These are phyloP conservation scores for Ciconia stormi DNA, from an alignment of 2,113 vertebrate species.

Conservation along the genomic window DNA sequence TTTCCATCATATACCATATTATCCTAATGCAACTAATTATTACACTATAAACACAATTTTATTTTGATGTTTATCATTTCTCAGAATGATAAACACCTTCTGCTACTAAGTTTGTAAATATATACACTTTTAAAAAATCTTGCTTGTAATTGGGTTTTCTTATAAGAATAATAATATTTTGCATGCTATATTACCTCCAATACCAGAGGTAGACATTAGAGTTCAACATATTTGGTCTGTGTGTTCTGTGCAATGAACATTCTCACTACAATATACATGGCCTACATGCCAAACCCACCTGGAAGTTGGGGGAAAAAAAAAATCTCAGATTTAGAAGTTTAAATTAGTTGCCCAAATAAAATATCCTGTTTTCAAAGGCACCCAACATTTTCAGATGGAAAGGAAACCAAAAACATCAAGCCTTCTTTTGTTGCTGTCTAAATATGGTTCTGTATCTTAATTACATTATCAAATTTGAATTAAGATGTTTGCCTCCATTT, in stretches of 20 bases:
- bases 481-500: not conserved
- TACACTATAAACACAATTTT: not conserved
- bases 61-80: not conserved
- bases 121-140: fast-evolving
- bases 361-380: not conserved
- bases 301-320: not conserved
- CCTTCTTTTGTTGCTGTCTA: not conserved
- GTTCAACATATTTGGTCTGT: not conserved
- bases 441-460: not conserved
- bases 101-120: not conserved
- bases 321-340: not conserved
- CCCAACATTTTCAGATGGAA: not conserved
- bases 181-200: not conserved
- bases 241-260: not conserved
- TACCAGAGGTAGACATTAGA: not conserved
- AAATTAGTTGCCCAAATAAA: not conserved
- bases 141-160: not conserved
- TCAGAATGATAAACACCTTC: not conserved
- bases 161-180: not conserved
- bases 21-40: not conserved
- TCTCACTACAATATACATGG: not conserved
- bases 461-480: conserved; percentile 17
- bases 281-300: not conserved
- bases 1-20: conserved; percentile 14
- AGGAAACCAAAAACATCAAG: not conserved